Percentiles rank a stretch among this genome's conserved stretches.
These are phyloP conservation scores for Ophiodon elongatus DNA, from an alignment of 2,113 vertebrate genomes.

Conservation along the genomic window DNA sequence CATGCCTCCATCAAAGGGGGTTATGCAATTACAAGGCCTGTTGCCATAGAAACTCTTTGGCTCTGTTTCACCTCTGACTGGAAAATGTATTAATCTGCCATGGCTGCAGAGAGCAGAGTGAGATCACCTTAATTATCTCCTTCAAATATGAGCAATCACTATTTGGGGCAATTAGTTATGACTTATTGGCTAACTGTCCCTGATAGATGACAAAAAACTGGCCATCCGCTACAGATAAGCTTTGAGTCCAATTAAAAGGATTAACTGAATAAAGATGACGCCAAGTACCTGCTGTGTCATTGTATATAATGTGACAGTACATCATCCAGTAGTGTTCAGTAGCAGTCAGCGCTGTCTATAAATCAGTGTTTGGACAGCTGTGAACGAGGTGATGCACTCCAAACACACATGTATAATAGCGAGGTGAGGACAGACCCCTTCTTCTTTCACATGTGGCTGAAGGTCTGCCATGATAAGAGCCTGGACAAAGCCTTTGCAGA, in stretches of 20 bases:
- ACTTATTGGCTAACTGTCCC: background rate
- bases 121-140: conserved; percentile 58
- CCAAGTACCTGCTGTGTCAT: background rate
- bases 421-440: conserved; percentile 58
- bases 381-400: conserved; percentile 30
- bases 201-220: background rate
- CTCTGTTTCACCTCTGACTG: conserved; percentile 52
- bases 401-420: conserved; percentile 13
- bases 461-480: conserved; percentile 65
- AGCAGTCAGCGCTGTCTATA: conserved; percentile 1
- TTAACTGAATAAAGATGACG: background rate
- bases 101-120: conserved; percentile 15
- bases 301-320: background rate
- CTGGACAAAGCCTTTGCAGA: conserved; percentile 42
- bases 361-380: conserved; percentile 62
- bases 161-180: background rate
- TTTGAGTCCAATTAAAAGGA: background rate
- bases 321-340: conserved; percentile 10
- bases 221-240: background rate
- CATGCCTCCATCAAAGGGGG: conserved; percentile 43
- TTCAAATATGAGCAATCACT: conserved; percentile 13
- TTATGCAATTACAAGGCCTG: conserved; percentile 72
- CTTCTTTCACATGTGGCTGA: conserved; percentile 35
- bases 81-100: conserved; percentile 51
- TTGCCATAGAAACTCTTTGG: conserved; percentile 76